Evolutionary conservation across 2,113 vertebrate species (phyloP).

Genomic region (Rafetus swinhoei): DNA sequence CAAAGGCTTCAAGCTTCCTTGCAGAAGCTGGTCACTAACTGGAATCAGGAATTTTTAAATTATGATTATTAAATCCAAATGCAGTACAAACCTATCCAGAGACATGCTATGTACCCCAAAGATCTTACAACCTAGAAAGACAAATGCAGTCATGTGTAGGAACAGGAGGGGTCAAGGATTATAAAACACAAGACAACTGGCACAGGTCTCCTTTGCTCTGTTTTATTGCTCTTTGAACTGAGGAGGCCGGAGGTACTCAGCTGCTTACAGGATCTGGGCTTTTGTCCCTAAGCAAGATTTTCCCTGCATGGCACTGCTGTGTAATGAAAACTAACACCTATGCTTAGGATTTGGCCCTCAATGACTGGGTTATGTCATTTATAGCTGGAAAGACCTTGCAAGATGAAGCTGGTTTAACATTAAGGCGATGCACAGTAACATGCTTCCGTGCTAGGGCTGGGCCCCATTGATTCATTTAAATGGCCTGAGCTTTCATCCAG

Average conservation of each 20-base stretch:
- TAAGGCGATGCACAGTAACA: neutral
- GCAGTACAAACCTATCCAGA: neutral
- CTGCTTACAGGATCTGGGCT: neutral
- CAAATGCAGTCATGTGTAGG: neutral
- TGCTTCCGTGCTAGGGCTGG: neutral
- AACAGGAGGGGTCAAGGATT: neutral
- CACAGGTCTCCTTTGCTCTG: neutral
- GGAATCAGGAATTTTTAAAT: rapidly evolving
- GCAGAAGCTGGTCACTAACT: neutral
- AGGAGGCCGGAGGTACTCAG: neutral
- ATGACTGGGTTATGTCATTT: neutral
- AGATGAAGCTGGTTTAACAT: neutral
- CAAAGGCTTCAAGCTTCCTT: neutral
- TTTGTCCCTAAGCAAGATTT: neutral
- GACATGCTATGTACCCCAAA: neutral
- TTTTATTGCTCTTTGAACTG: neutral
- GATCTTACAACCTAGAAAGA: neutral
- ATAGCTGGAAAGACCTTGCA: neutral
- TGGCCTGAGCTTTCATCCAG: neutral
- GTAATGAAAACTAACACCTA: neutral
- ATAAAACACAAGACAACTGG: neutral
- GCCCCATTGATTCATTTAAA: neutral
- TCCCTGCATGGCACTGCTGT: neutral
- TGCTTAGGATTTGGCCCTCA: neutral
- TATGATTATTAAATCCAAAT: neutral